A percentile compares a stretch with the other conserved stretches of the same genome.
Evolutionary conservation across 1,140 invertebrate genomes (phyloP).

Genomic region (Lucilia sericata): DNA sequence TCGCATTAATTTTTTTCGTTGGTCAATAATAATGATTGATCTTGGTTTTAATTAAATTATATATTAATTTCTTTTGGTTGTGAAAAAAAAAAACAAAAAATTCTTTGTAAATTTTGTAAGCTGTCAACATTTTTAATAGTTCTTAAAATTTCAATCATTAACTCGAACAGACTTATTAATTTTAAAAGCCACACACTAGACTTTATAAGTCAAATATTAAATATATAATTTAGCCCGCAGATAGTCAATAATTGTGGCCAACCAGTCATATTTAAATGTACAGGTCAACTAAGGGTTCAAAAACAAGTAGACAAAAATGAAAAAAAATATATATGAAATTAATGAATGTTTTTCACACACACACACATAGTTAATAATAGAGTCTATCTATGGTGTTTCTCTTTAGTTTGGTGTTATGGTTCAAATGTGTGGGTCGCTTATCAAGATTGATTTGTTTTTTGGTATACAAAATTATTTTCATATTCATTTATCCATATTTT

Average conservation of each 20-base stretch:
- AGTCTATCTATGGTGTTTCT: too few relatives aligned
- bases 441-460: neutral
- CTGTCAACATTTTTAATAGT: neutral
- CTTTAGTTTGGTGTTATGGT: too few relatives aligned
- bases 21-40: too few relatives aligned
- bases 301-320: neutral
- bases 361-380: neutral
- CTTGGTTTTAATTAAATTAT: too few relatives aligned
- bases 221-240: neutral
- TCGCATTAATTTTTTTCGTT: too few relatives aligned
- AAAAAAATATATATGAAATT: neutral
- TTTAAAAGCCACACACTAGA: too few relatives aligned
- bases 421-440: neutral
- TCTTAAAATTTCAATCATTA: neutral
- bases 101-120: neutral
- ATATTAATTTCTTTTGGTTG: too few relatives aligned
- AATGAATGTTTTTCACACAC: neutral
- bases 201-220: neutral
- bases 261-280: neutral
- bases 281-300: slow-evolving; percentile 7
- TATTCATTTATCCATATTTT: too few relatives aligned
- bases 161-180: too few relatives aligned
- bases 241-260: neutral
- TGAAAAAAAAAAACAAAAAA: too few relatives aligned
- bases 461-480: neutral